Evolutionary conservation across 2,888 invertebrate species (phyloP).

Genomic region (Drosophila macrothrix): DNA sequence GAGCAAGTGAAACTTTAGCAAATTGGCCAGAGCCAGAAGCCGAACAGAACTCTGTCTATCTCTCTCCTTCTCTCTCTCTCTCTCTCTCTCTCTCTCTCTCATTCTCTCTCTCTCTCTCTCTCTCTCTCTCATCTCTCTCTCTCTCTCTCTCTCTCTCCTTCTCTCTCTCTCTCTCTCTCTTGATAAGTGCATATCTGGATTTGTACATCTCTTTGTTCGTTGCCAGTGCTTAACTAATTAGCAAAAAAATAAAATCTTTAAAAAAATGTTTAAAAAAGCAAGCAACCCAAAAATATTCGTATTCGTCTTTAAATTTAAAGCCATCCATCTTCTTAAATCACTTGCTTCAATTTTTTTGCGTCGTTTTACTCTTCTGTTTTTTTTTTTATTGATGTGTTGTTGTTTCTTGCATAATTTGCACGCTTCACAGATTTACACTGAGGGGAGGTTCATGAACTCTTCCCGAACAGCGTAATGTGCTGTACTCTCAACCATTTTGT

Average conservation of each 20-base stretch:
- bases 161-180: not conserved
- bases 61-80: not conserved
- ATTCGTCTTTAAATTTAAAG: conserved; percentile 18
- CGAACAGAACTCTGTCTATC: conserved; percentile 18
- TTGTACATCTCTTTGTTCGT: conserved; percentile 34
- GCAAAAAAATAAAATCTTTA: conserved; percentile 11
- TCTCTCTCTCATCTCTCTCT: too few species aligned
- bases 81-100: too few species aligned
- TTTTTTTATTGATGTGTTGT: conserved; percentile 1
- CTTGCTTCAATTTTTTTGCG: conserved; percentile 41
- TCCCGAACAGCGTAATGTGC: conserved; percentile 22
- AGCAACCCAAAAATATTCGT: conserved; percentile 1
- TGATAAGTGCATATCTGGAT: conserved; percentile 3
- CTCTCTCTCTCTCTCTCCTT: not conserved
- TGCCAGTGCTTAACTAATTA: conserved; percentile 49
- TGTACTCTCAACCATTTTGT: conserved; percentile 26
- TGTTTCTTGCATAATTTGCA: conserved; percentile 71
- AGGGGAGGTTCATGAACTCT: conserved; percentile 55
- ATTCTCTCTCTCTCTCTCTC: not conserved
- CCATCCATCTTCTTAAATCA: conserved; percentile 55
- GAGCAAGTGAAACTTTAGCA: conserved; percentile 19
- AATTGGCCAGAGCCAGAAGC: conserved; percentile 38
- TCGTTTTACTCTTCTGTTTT: conserved; percentile 20
- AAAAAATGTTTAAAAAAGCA: not conserved
- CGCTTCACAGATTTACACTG: conserved; percentile 61